These are phyloP conservation scores for Mustelus asterias DNA, from an alignment of 2,113 vertebrate species.

Conservation along the genomic window DNA sequence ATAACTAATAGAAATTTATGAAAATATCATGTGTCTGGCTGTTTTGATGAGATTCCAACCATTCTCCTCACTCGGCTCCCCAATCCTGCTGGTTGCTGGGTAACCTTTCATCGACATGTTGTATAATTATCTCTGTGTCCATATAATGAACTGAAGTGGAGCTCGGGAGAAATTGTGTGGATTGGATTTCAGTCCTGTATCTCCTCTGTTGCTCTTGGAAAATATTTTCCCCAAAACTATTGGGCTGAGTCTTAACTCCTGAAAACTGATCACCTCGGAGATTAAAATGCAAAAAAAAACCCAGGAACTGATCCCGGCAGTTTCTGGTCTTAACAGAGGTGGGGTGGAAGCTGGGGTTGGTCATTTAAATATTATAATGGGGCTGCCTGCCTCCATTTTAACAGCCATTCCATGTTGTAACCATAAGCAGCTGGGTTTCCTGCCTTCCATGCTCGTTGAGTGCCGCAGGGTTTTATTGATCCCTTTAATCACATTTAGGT, in stretches of 20 bases:
- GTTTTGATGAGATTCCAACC: background rate
- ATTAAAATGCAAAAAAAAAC: background rate
- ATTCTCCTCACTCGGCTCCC: background rate
- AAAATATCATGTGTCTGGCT: background rate
- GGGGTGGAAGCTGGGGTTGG: too few relatives aligned
- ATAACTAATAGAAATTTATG: background rate
- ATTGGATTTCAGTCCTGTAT: background rate
- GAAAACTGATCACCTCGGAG: background rate
- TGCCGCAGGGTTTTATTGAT: too few relatives aligned
- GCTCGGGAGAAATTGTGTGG: background rate
- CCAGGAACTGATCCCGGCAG: background rate
- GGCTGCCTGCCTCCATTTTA: too few relatives aligned
- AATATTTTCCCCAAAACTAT: background rate
- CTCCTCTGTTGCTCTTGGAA: background rate
- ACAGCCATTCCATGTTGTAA: too few relatives aligned
- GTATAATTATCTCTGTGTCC: background rate
- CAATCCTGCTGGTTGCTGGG: background rate
- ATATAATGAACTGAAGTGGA: background rate
- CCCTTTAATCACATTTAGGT: too few relatives aligned
- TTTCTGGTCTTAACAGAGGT: background rate
- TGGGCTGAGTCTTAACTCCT: background rate
- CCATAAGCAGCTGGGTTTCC: too few relatives aligned
- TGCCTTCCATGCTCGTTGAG: too few relatives aligned
- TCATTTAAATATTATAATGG: too few relatives aligned
- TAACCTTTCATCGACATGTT: background rate